Evolutionary conservation across 2,113 vertebrate genomes (phyloP).

Genomic region (Boulengeromyrus knoepffleri): DNA sequence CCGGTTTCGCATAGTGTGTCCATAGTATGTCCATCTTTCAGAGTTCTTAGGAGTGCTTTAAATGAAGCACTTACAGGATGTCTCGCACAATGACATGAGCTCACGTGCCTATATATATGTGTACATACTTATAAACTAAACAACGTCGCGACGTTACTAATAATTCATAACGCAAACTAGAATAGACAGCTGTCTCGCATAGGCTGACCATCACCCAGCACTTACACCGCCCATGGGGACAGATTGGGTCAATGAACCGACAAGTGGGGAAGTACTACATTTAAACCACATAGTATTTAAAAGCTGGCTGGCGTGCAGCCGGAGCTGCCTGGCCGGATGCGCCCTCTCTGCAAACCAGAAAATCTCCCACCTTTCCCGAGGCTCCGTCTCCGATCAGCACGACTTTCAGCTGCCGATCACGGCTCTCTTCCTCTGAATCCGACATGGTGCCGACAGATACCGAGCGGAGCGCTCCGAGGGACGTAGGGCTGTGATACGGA

Average conservation of each 20-base stretch:
- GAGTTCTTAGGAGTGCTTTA: neutral
- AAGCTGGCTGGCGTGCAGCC: neutral
- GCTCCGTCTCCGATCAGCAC: conserved; percentile 91
- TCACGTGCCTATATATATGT: neutral
- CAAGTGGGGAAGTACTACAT: neutral
- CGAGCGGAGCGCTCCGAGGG: neutral
- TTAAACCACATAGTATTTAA: neutral
- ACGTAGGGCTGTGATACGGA: neutral
- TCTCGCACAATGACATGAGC: neutral
- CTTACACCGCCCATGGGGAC: neutral
- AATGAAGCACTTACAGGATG: neutral
- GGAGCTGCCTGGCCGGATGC: neutral
- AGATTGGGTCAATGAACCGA: neutral
- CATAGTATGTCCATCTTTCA: neutral
- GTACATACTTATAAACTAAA: neutral
- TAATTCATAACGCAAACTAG: neutral
- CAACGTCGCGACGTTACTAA: neutral
- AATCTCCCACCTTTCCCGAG: conserved; percentile 86
- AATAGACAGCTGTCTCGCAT: neutral
- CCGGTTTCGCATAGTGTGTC: neutral
- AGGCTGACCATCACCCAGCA: neutral
- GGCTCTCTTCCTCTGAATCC: conserved; percentile 90
- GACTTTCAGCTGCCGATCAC: conserved; percentile 88
- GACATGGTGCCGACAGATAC: conserved; percentile 65
- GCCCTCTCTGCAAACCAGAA: neutral